Conservation (phyloP, 2,797 vertebrate species). For the Gambusia yucatana region DNA sequence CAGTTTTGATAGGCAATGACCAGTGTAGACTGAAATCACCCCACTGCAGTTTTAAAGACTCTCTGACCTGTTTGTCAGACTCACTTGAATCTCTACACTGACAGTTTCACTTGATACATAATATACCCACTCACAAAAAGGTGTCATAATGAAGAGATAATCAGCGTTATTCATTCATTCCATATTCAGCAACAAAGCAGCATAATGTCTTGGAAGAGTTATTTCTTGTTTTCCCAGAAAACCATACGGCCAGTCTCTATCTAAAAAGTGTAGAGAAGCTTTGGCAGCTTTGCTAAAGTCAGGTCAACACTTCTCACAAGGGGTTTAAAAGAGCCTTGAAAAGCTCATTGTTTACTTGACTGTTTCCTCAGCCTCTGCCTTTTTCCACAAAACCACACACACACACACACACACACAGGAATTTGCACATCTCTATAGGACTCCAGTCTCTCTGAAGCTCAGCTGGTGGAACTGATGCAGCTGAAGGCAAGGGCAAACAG, state of each 20-base stretch:
- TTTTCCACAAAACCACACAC: constrained; percentile 16
- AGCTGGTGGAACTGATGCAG: constrained; percentile 47
- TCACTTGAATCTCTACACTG: background rate
- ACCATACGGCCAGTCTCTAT: constrained; percentile 45
- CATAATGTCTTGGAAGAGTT: constrained; percentile 10
- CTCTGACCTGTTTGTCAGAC: background rate
- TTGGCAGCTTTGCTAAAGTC: constrained; percentile 46
- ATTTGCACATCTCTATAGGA: constrained; percentile 28
- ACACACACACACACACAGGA: background rate
- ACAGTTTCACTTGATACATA: background rate
- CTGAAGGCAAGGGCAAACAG: constrained; percentile 57
- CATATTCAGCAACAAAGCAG: constrained; percentile 1
- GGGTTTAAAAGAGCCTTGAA: constrained; percentile 54
- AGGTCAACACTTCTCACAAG: constrained; percentile 41
- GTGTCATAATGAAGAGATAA: background rate
- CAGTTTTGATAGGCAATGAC: background rate
- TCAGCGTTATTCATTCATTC: background rate
- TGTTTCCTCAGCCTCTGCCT: constrained; percentile 26
- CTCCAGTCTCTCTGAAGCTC: constrained; percentile 41
- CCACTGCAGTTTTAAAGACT: background rate
- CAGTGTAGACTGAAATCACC: background rate
- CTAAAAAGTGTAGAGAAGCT: constrained; percentile 35
- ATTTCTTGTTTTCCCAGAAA: constrained; percentile 16
- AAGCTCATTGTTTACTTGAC: constrained; percentile 56
- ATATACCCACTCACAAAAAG: background rate